Base-by-base conservation (phyloP, 2,888 invertebrate species). In the Catocala sponsa region DNA sequence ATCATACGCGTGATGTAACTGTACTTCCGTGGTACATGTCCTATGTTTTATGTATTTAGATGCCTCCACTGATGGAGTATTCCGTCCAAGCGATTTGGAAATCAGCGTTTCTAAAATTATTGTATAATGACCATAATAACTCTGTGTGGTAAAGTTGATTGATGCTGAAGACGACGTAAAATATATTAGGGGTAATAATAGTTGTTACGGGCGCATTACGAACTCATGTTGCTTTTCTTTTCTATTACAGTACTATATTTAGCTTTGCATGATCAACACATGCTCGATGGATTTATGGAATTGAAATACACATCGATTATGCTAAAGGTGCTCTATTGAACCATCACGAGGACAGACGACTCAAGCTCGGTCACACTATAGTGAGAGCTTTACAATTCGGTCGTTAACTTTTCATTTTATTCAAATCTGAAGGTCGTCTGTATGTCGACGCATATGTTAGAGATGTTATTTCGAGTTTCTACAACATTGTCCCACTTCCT, bases 391-490 rank as follows among this genome's bases (percentile, higher is more conserved):
- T 49, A 57, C 66, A 72, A 76, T 66, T 68, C 70, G 64, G 59
- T 70, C 70, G 59, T 73, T 74, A 73, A 68, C 79, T 81, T 82
- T 83, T 84, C 68, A 80, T 84, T 85, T 82, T 81, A 85, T 85
- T 86, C 74, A 80, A 81, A 85, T 87, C 78, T 84, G 90, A 92
- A 92, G 92, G 91, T 90, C 90, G 87, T 84, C 73, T 72, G 75
- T 80, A 74, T 77, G 76, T 70, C 65, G 74, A 74, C 72, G 76
- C 68, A 82, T 80, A 84, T 85, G 81, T 79, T 81, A 73, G 80
- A 79, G 80, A n/a, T n/a, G n/a, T n/a, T n/a, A n/a, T 83, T 81
- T 81, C 76, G 84, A 90, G 87, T 92, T 91, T 91, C 90, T 91
- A 89, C 86, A 78, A 74, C 68, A 73, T 70, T 86, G 91, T 80